Evolutionary conservation across 2,113 vertebrate genomes (phyloP).

Genomic region (Leiothrix lutea): DNA sequence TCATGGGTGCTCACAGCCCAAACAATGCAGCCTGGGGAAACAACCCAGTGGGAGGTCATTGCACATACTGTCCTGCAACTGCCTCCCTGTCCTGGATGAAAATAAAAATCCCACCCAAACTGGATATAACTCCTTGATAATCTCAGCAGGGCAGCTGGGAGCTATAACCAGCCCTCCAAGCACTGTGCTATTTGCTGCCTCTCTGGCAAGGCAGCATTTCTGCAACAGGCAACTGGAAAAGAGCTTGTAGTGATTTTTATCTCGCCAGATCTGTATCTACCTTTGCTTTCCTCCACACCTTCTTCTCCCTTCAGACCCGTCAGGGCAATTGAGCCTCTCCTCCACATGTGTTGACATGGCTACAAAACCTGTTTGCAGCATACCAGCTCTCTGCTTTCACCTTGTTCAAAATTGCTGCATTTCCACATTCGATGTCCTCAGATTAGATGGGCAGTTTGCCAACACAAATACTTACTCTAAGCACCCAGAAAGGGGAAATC

Average conservation of each 20-base stretch:
- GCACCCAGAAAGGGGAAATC: not conserved
- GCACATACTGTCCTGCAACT: not conserved
- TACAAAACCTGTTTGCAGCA: conserved; percentile 47
- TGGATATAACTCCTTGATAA: not conserved
- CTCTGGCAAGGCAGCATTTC: not conserved
- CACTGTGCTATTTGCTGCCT: not conserved
- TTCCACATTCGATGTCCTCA: not conserved
- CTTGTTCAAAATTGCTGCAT: conserved; percentile 23
- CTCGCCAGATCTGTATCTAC: not conserved
- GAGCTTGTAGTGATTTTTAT: conserved; percentile 6
- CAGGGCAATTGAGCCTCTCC: not conserved
- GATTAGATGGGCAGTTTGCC: conserved; percentile 17
- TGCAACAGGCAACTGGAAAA: not conserved
- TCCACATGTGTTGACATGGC: not conserved
- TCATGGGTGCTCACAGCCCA: not conserved
- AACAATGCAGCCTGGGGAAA: not conserved
- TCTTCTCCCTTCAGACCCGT: not conserved
- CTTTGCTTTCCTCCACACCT: conserved; percentile 3
- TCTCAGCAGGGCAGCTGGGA: not conserved
- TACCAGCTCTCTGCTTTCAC: not conserved
- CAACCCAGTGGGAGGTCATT: not conserved
- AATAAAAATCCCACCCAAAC: conserved; percentile 21
- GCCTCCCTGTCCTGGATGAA: not conserved
- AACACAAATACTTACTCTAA: conserved; percentile 1
- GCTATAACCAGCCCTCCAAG: not conserved